These are phyloP conservation scores for Paraescarpia echinospica DNA, from an alignment of 1,140 invertebrate genomes.

Conservation along the genomic window DNA sequence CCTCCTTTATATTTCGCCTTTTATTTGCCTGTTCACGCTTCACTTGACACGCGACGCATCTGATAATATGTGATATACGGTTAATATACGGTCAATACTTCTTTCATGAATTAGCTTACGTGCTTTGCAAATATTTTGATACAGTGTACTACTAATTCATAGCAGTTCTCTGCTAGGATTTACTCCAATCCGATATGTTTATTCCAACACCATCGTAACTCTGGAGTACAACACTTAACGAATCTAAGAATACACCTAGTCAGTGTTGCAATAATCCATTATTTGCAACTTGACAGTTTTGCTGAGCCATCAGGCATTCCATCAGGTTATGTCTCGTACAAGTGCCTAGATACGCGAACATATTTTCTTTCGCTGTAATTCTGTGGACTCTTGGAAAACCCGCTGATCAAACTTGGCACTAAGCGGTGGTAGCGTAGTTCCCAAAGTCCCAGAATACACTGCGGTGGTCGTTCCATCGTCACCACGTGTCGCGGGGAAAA, in stretches of 20 bases:
- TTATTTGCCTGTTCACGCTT: not conserved
- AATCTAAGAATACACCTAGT: not conserved
- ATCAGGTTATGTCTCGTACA: not conserved
- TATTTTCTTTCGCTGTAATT: not conserved
- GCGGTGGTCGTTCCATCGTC: too few relatives aligned
- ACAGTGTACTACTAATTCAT: not conserved
- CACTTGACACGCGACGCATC: not conserved
- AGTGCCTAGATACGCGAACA: not conserved
- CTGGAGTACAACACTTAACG: not conserved
- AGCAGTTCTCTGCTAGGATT: not conserved
- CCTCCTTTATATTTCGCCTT: not conserved
- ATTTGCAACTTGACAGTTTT: not conserved
- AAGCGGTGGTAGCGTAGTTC: too few relatives aligned
- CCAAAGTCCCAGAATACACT: too few relatives aligned
- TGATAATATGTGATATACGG: not conserved
- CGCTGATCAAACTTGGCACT: not conserved
- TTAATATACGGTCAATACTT: not conserved
- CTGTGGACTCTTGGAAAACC: not conserved
- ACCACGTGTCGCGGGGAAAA: too few relatives aligned
- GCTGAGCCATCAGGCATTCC: not conserved
- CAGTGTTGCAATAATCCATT: not conserved
- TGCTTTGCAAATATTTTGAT: not conserved
- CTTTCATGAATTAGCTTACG: not conserved
- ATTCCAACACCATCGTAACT: not conserved
- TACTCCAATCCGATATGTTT: not conserved